phyloP scores from a whole-genome alignment of 1,140 invertebrate genomes.

The Brachionus calyciflorus region DNA sequence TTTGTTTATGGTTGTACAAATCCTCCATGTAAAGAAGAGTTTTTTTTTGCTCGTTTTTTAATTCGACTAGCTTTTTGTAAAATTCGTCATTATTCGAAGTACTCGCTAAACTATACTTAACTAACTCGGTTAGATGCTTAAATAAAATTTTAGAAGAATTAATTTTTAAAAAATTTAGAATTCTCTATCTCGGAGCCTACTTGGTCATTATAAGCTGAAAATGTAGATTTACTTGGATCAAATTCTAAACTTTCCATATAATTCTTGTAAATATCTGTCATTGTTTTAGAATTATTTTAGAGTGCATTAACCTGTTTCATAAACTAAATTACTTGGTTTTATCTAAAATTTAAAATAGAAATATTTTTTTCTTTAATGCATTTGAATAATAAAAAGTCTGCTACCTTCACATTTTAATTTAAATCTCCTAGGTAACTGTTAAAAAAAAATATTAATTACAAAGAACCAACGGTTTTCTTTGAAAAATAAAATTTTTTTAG shows the following conservation, averaged over 20 bases:
- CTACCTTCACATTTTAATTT: slow-evolving; percentile 9
- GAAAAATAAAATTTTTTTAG: not conserved
- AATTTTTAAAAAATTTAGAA: no score
- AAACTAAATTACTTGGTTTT: not conserved
- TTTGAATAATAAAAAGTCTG: slow-evolving; percentile 19
- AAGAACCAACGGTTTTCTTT: not conserved
- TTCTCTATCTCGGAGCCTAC: no score
- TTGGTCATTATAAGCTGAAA: slow-evolving; percentile 46
- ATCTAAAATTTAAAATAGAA: slow-evolving; percentile 18
- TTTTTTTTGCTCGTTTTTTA: slow-evolving; percentile 58
- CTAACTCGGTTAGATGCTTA: slow-evolving; percentile 20
- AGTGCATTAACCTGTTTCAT: not conserved
- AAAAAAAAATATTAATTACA: not conserved
- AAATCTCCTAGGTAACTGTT: slow-evolving; percentile 28
- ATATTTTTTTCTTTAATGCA: not conserved
- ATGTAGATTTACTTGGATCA: not conserved
- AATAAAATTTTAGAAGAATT: not conserved
- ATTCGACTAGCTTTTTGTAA: slow-evolving; percentile 54
- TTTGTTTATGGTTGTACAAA: slow-evolving; percentile 55
- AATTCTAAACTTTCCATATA: not conserved
- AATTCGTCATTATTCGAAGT: slow-evolving; percentile 53
- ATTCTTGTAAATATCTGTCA: slow-evolving; percentile 19
- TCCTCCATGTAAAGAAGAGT: slow-evolving; percentile 55
- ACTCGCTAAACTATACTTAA: slow-evolving; percentile 1
- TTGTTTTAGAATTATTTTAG: not conserved